phyloP scores from a whole-genome alignment of 2,113 vertebrate species.

The Syngnathus floridae region DNA sequence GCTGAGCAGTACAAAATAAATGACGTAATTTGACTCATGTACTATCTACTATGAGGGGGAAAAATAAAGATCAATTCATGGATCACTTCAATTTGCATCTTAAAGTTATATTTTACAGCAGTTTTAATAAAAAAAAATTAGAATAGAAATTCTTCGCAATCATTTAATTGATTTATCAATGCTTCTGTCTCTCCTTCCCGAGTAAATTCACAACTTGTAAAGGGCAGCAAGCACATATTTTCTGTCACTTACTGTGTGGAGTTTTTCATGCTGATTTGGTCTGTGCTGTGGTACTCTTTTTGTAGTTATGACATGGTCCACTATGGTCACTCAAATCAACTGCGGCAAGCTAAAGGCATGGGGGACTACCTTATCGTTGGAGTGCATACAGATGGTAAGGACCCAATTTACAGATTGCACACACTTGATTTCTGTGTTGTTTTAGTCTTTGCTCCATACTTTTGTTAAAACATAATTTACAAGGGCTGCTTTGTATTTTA shows the following conservation, averaged over 20 bases:
- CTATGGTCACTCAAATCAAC: conserved; percentile 96
- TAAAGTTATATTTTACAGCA: too few relatives aligned
- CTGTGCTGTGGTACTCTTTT: conserved; percentile 19
- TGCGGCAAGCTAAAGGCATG: conserved; percentile 92
- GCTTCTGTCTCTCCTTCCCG: neutral
- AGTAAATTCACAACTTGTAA: neutral
- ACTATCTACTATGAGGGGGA: too few relatives aligned
- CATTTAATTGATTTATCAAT: neutral
- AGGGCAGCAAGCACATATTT: neutral
- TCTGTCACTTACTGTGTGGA: neutral
- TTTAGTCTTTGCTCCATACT: too few relatives aligned
- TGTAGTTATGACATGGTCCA: conserved; percentile 98
- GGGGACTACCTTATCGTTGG: conserved; percentile 89
- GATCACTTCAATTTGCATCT: too few relatives aligned
- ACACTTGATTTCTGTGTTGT: neutral
- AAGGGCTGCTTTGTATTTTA: neutral
- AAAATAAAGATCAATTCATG: too few relatives aligned
- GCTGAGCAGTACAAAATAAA: neutral
- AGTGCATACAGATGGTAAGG: conserved; percentile 89
- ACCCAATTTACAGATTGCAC: neutral
- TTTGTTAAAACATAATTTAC: neutral
- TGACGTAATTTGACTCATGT: too few relatives aligned
- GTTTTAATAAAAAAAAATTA: too few relatives aligned
- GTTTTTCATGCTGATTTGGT: neutral
- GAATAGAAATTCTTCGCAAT: neutral